Evolutionary conservation across 2,797 vertebrate species (phyloP).

Genomic region (Pseudopleuronectes americanus): DNA sequence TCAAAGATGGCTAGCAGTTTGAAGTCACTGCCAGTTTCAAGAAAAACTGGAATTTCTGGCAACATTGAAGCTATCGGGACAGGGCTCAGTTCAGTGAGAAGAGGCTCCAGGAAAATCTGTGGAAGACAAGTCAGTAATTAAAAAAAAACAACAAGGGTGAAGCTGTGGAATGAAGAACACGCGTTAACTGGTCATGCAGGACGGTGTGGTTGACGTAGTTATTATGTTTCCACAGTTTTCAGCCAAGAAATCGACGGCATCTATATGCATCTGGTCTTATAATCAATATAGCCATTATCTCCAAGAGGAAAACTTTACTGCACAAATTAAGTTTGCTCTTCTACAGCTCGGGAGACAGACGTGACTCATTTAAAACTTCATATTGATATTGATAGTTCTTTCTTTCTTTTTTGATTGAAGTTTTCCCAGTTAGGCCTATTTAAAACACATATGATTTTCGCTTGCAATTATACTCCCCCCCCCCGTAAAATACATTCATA

Average conservation of each 20-base stretch:
- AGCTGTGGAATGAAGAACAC: background rate
- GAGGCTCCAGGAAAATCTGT: constrained; percentile 30
- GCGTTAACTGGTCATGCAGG: background rate
- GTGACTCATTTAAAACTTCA: too few relatives aligned
- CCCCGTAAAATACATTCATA: too few relatives aligned
- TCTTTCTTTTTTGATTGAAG: too few relatives aligned
- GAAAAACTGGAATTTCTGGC: fast-evolving
- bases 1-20: constrained; percentile 74
- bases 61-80: background rate
- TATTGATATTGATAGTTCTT: too few relatives aligned
- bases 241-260: too few relatives aligned
- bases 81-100: background rate
- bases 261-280: background rate
- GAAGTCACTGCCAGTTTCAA: background rate
- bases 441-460: too few relatives aligned
- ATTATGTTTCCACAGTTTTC: too few relatives aligned
- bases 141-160: background rate
- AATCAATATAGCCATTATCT: background rate
- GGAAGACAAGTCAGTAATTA: background rate
- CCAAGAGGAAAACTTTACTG: too few relatives aligned
- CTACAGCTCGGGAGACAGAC: too few relatives aligned
- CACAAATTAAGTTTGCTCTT: too few relatives aligned
- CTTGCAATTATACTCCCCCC: too few relatives aligned
- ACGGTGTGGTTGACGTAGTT: background rate
- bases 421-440: too few relatives aligned